phyloP scores from a whole-genome alignment of 1,140 invertebrate genomes.

The Andrena cerasifolii region DNA sequence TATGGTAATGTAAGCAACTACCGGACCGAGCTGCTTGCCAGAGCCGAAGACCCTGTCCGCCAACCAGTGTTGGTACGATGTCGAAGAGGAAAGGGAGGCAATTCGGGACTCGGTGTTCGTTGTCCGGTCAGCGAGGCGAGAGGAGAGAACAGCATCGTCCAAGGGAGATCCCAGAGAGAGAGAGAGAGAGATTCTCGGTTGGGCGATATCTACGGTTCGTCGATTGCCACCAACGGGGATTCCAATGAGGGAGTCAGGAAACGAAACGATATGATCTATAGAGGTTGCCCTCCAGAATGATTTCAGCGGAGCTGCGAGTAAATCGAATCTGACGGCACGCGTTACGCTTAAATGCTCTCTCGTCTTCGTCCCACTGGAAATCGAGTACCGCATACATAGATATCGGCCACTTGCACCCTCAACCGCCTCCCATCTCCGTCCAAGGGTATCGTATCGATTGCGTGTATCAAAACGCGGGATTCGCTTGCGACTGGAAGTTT shows the following conservation, averaged over 20 bases:
- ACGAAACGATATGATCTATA: conserved; percentile 78
- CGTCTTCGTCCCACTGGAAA: no score
- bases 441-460: background rate
- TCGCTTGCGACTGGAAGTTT: conserved; percentile 34
- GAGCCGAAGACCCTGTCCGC: conserved; percentile 66
- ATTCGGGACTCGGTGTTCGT: conserved; percentile 39
- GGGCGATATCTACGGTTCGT: conserved; percentile 59
- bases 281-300: conserved; percentile 72
- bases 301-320: conserved; percentile 71
- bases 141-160: conserved; percentile 25
- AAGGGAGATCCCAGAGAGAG: conserved; percentile 23
- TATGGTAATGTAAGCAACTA: conserved; percentile 81
- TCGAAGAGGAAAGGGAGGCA: conserved; percentile 58
- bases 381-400: no score
- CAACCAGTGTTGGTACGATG: conserved; percentile 56
- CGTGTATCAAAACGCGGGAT: conserved; percentile 8
- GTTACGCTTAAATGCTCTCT: conserved; percentile 31
- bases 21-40: conserved; percentile 77
- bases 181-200: conserved; percentile 32
- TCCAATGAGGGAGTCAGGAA: conserved; percentile 68
- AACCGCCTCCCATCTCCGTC: background rate
- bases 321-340: conserved; percentile 66
- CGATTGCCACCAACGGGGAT: conserved; percentile 52
- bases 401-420: no score
- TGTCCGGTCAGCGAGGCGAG: conserved; percentile 7